These are phyloP conservation scores for Luscinia luscinia DNA, from an alignment of 2,797 vertebrate genomes.

Conservation along the genomic window DNA sequence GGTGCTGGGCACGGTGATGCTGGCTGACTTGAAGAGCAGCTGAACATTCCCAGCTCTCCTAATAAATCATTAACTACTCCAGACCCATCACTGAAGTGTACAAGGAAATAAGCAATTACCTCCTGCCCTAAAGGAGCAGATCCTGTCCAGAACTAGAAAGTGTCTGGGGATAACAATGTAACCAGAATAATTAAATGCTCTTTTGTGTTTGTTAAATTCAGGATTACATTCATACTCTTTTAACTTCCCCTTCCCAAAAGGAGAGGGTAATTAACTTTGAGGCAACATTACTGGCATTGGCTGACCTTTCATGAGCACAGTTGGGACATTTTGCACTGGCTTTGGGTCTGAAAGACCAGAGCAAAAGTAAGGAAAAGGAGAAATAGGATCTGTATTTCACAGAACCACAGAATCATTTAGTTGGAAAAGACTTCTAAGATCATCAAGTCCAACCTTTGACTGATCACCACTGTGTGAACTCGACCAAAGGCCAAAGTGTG, in stretches of 20 bases:
- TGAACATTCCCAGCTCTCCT: conserved; percentile 10
- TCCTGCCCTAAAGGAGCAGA: conserved; percentile 44
- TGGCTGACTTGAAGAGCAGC: background rate
- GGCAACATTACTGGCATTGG: background rate
- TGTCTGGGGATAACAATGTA: background rate
- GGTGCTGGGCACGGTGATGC: background rate
- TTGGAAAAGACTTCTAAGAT: background rate
- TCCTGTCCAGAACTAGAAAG: background rate
- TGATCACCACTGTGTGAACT: background rate
- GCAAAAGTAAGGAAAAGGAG: background rate
- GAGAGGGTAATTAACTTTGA: background rate
- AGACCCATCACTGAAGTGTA: background rate
- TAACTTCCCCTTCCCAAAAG: background rate
- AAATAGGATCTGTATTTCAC: background rate
- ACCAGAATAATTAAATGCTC: conserved; percentile 30
- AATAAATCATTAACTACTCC: conserved; percentile 56
- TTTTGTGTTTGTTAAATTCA: conserved; percentile 14
- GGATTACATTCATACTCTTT: background rate
- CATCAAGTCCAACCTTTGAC: background rate
- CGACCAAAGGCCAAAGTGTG: background rate
- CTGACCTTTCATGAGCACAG: background rate
- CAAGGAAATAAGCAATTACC: conserved; percentile 57
- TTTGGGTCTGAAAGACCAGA: background rate
- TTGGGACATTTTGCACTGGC: background rate
- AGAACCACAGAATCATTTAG: background rate